These are phyloP conservation scores for Carcina quercana DNA, from an alignment of 2,888 invertebrate genomes.

Conservation along the genomic window DNA sequence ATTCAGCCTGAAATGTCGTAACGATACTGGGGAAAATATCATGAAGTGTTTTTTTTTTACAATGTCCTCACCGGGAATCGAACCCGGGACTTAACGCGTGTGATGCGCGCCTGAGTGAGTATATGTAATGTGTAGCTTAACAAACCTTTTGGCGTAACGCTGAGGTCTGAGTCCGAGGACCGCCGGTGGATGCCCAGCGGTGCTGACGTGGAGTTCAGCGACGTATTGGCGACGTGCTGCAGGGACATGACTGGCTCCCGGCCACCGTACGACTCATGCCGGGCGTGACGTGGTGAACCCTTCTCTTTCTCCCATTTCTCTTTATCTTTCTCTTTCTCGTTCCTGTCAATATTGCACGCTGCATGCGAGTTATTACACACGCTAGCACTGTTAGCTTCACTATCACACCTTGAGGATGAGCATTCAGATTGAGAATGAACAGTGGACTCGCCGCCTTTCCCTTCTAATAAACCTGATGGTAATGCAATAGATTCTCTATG, in stretches of 20 bases:
- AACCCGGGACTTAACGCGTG: too few species aligned
- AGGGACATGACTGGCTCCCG: slow-evolving; percentile 45
- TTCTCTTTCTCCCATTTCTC: slow-evolving; percentile 42
- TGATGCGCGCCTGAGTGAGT: too few species aligned
- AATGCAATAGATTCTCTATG: slow-evolving; percentile 49
- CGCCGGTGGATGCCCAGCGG: slow-evolving; percentile 80
- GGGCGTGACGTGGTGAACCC: slow-evolving; percentile 64
- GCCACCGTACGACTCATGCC: slow-evolving; percentile 73
- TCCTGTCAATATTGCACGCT: slow-evolving; percentile 66
- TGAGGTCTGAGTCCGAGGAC: slow-evolving; percentile 95
- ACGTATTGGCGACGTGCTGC: slow-evolving; percentile 38
- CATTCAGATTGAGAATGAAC: slow-evolving; percentile 12
- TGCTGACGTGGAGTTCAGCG: slow-evolving; percentile 62
- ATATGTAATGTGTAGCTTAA: not conserved
- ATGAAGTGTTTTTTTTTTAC: too few species aligned
- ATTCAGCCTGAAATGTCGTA: too few species aligned
- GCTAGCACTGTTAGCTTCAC: slow-evolving; percentile 59
- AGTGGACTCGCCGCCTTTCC: slow-evolving; percentile 29
- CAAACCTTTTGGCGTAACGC: slow-evolving; percentile 93
- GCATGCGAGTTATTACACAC: slow-evolving; percentile 74
- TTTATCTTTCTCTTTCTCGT: slow-evolving; percentile 47
- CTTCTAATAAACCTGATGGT: slow-evolving; percentile 46
- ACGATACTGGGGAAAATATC: too few species aligned
- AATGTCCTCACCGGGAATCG: too few species aligned
- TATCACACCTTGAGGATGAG: slow-evolving; percentile 10